A percentile compares a stretch with the other conserved stretches of the same genome.
These are phyloP conservation scores for Ptychochromis oligacanthus DNA, from an alignment of 2,113 vertebrate genomes.

Conservation along the genomic window DNA sequence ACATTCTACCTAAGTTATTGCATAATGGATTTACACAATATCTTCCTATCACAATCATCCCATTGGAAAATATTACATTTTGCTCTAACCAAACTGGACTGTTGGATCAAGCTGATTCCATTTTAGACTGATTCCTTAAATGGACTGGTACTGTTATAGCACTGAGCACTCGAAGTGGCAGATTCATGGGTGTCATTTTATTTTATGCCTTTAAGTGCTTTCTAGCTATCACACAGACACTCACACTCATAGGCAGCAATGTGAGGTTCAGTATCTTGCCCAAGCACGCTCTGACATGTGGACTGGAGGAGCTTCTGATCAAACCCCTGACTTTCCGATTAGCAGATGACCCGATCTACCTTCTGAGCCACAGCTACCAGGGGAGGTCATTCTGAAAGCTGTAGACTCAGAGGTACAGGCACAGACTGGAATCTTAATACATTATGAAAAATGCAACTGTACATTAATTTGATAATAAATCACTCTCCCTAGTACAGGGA, in stretches of 20 bases:
- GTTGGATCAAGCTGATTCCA: not conserved
- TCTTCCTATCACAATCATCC: not conserved
- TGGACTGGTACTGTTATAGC: too few relatives aligned
- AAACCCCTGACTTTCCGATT: too few relatives aligned
- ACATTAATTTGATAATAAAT: slow-evolving; percentile 64
- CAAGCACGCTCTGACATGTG: too few relatives aligned
- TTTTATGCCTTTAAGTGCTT: not conserved
- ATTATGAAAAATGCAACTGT: slow-evolving; percentile 1
- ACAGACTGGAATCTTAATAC: not conserved
- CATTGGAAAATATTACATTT: not conserved
- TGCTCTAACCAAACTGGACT: not conserved
- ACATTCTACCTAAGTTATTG: not conserved
- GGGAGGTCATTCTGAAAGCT: too few relatives aligned
- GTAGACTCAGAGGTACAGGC: slow-evolving; percentile 37
- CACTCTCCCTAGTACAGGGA: slow-evolving; percentile 42
- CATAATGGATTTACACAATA: not conserved
- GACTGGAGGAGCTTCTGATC: too few relatives aligned
- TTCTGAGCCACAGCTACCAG: too few relatives aligned
- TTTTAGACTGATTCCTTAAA: not conserved
- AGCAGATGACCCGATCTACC: too few relatives aligned
- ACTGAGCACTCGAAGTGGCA: too few relatives aligned
- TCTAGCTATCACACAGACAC: not conserved
- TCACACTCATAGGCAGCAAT: too few relatives aligned
- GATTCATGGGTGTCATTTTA: not conserved
- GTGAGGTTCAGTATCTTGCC: not conserved